Conservation (phyloP, 2,797 vertebrate genomes). For the Aphelocoma californica region DNA sequence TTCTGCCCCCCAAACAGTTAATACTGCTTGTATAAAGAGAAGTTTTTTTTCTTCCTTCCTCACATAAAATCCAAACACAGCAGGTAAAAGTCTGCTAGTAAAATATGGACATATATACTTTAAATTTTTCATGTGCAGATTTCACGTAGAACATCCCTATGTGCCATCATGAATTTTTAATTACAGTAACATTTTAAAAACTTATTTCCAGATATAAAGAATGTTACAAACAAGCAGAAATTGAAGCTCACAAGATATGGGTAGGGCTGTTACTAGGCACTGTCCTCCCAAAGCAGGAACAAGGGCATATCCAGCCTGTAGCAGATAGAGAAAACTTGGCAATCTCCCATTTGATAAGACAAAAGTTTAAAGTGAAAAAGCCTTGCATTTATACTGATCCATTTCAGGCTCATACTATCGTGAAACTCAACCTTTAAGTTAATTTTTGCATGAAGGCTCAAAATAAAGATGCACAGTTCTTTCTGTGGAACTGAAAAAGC, state of each 20-base stretch:
- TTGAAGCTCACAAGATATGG: slow-evolving; percentile 77
- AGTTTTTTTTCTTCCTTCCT: neutral
- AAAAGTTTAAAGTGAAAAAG: slow-evolving; percentile 69
- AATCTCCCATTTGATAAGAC: slow-evolving; percentile 82
- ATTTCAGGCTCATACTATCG: slow-evolving; percentile 45
- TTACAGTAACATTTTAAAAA: slow-evolving; percentile 53
- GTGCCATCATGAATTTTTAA: slow-evolving; percentile 44
- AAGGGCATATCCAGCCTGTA: slow-evolving; percentile 76
- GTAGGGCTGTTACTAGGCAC: slow-evolving; percentile 87
- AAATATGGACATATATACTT: slow-evolving; percentile 31
- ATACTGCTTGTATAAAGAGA: neutral
- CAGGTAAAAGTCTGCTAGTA: slow-evolving; percentile 45
- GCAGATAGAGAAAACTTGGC: slow-evolving; percentile 60
- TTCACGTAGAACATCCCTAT: slow-evolving; percentile 35
- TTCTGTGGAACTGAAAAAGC: neutral
- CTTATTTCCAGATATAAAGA: slow-evolving; percentile 70
- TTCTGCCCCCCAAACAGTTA: neutral
- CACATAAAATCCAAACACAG: slow-evolving; percentile 34
- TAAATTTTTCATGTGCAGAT: neutral
- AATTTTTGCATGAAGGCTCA: slow-evolving; percentile 44
- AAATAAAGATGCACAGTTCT: slow-evolving; percentile 6
- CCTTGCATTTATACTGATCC: slow-evolving; percentile 62
- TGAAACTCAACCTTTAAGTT: slow-evolving; percentile 67
- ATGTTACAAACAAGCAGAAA: slow-evolving; percentile 75
- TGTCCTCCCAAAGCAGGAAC: slow-evolving; percentile 80